These are phyloP conservation scores for Eupsilia transversa DNA, from an alignment of 2,888 invertebrate species.

Conservation along the genomic window DNA sequence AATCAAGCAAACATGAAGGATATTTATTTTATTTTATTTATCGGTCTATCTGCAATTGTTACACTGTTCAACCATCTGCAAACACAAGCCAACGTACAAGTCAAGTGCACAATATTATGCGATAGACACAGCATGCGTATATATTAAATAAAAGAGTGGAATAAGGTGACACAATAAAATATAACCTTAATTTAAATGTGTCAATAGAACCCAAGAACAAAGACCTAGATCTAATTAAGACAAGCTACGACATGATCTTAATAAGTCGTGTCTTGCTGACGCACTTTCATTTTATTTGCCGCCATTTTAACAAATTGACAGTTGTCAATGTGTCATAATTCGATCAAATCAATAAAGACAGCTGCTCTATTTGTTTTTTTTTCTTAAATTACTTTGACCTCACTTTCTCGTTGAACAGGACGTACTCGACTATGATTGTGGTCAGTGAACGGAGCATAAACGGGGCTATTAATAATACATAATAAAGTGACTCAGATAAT, in stretches of 20 bases:
- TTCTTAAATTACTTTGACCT: constrained; percentile 48
- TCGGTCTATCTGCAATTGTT: too few species aligned
- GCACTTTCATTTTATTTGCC: constrained; percentile 42
- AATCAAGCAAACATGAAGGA: too few species aligned
- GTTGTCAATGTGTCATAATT: constrained; percentile 51
- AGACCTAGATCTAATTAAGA: constrained; percentile 35
- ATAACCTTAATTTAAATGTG: background rate
- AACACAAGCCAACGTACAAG: too few species aligned
- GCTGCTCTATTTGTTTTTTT: constrained; percentile 23
- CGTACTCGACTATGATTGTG: constrained; percentile 41
- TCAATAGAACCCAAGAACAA: constrained; percentile 19
- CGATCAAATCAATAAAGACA: constrained; percentile 31
- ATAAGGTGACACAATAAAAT: background rate
- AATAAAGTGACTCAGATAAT: constrained; percentile 44
- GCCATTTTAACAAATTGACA: constrained; percentile 49
- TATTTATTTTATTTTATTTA: too few species aligned
- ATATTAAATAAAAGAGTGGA: too few species aligned
- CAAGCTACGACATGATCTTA: constrained; percentile 8
- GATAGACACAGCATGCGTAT: too few species aligned
- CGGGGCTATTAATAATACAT: constrained; percentile 50
- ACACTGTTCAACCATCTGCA: too few species aligned
- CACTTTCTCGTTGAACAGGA: constrained; percentile 64
- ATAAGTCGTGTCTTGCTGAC: background rate
- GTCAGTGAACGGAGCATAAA: constrained; percentile 53
- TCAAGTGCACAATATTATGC: too few species aligned